Base-by-base conservation (phyloP, 1,140 invertebrate species). In the Anoplolepis gracilipes region DNA sequence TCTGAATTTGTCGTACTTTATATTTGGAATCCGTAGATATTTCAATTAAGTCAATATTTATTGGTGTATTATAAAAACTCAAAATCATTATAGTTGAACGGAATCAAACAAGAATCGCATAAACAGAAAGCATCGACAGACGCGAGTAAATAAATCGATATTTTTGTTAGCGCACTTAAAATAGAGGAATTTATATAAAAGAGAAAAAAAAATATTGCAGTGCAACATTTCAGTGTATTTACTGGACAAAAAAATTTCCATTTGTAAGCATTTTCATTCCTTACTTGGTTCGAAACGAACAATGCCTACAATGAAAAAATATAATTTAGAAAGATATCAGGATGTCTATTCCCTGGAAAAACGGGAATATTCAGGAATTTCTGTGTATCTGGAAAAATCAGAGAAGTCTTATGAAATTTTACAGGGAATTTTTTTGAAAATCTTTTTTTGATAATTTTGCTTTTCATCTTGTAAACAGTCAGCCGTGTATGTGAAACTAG, bases 161-260 rank as follows among this genome's bases (percentile, higher is more conserved):
- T 79, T 79, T 69, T 79, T 46, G 46, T 79, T 79, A 22, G 42
- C 19, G 42, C 13, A 53, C 30, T 53, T 69, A 39, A 79, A 55
- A 69, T 39, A 42, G 16, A 67, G 30, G 6, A 55, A 36, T 49
- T 55, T 33, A 28, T 2, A 30, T n/a, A n/a, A 6, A 36, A 53
- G 42, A 10, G n/a, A 28, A 22, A 55, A 3, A n/a, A 69, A 77
- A 77, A 77, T n/a, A 64, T 2, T 28, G 59, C n/a, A n/a, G n/a
- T n/a, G 19, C 10, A 25, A 53, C n/a, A 36, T 53, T 78, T 67
- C 25, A 62, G 62, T 62, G 25, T 64, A 65, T 16, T 65, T 49
- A 42, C 16, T 11, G 28, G 13, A 77, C 39, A 25, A 33, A 49
- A 28, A 30, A 78, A 49, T 67, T n/a, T 53, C 22, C 30, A 5